phyloP scores from a whole-genome alignment of 2,888 invertebrate genomes.

The Yponomeuta evonymella region DNA sequence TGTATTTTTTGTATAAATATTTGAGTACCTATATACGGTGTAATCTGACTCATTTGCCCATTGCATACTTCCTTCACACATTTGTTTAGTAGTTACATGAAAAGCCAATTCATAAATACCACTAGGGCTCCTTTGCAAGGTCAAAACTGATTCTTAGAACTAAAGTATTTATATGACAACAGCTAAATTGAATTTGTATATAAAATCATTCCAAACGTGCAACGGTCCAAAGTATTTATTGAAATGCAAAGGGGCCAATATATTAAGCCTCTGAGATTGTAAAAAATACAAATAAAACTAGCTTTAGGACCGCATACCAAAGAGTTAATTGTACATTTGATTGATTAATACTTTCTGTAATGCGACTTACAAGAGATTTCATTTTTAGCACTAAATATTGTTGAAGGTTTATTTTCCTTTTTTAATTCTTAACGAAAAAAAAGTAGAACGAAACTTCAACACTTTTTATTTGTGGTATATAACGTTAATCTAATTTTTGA shows the following conservation, averaged over 20 bases:
- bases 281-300: constrained; percentile 62
- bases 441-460: not conserved
- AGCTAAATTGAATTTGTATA: constrained; percentile 9
- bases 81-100: not conserved
- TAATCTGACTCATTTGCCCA: not conserved
- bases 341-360: constrained; percentile 47
- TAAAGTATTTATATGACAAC: not conserved
- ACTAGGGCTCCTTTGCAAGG: constrained; percentile 39
- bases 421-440: not conserved
- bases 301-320: constrained; percentile 73
- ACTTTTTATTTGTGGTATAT: constrained; percentile 54
- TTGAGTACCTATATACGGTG: not conserved
- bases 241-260: constrained; percentile 51
- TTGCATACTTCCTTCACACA: not conserved
- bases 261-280: constrained; percentile 35
- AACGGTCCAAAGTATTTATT: constrained; percentile 12
- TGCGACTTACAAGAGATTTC: constrained; percentile 47
- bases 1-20: not conserved
- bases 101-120: too few relatives aligned
- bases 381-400: constrained; percentile 47
- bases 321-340: constrained; percentile 71
- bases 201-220: constrained; percentile 13
- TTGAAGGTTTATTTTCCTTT: not conserved
- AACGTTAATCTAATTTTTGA: constrained; percentile 44
- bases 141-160: not conserved